Percentiles rank a stretch among this genome's conserved stretches.
Evolutionary conservation across 2,888 invertebrate genomes (phyloP).

Genomic region (Aspidapion aeneum): DNA sequence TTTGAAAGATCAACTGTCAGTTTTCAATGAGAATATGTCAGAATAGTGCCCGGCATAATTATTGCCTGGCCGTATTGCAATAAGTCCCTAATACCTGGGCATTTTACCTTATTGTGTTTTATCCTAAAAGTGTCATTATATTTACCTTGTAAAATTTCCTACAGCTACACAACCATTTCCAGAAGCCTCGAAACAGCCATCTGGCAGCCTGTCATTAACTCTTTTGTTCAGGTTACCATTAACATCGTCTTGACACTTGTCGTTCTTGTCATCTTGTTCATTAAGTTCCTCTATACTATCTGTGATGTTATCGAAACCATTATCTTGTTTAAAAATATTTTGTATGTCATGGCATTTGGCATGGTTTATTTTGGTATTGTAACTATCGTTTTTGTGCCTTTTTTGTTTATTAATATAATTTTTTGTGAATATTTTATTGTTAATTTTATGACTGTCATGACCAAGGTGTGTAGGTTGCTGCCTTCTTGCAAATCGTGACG

Average conservation of each 20-base stretch:
- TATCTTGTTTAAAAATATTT: neutral
- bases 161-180: constrained; percentile 6
- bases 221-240: neutral
- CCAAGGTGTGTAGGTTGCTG: neutral
- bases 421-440: neutral
- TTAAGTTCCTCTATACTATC: neutral
- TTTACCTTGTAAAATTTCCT: constrained; percentile 22
- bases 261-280: neutral
- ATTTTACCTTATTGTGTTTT: no score
- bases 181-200: neutral
- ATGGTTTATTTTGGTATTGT: neutral
- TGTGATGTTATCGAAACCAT: neutral
- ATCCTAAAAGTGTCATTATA: constrained; percentile 1
- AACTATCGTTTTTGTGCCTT: neutral
- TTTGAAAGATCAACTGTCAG: no score
- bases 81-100: no score
- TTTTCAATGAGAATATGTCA: no score
- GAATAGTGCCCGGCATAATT: no score
- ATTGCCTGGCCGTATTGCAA: no score
- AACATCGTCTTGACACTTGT: neutral
- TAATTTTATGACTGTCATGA: neutral
- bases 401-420: neutral
- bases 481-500: neutral
- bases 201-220: neutral
- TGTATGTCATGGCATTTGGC: neutral